These are phyloP conservation scores for Furnarius figulus DNA, from an alignment of 2,113 vertebrate species.

Conservation along the genomic window DNA sequence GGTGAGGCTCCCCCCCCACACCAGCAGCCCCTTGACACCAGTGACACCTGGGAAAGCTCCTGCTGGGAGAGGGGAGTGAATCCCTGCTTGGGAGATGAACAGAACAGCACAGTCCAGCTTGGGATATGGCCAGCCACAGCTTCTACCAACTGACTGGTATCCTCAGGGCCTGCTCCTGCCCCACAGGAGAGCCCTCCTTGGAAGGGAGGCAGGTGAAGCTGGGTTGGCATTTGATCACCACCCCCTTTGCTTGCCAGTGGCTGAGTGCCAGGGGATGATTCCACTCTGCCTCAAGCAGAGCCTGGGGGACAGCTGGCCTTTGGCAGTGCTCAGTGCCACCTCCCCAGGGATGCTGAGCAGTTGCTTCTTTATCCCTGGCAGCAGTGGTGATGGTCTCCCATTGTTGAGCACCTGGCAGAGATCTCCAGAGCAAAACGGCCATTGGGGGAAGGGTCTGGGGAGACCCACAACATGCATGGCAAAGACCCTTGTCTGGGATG, in stretches of 20 bases:
- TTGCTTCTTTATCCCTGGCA: background rate
- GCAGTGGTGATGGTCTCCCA: background rate
- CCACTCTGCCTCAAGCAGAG: background rate
- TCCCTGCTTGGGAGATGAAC: background rate
- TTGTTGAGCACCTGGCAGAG: background rate
- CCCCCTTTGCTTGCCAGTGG: background rate
- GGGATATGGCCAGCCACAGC: background rate
- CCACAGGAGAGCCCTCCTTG: background rate
- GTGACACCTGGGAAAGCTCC: background rate
- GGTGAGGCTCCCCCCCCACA: background rate
- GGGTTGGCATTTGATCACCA: background rate
- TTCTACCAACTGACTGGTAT: fast-evolving
- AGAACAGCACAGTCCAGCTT: background rate
- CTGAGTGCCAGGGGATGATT: background rate
- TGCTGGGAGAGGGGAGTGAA: background rate
- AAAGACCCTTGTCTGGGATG: background rate
- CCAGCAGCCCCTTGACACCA: background rate
- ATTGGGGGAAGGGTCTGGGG: background rate
- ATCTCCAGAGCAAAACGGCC: background rate
- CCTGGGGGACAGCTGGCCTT: background rate
- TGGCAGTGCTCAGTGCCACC: background rate
- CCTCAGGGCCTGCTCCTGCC: background rate
- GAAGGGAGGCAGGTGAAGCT: background rate
- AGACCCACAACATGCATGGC: fast-evolving
- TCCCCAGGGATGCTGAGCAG: background rate